These are phyloP conservation scores for Beroe forskalii DNA, from an alignment of 37 sponge, comb jelly and placozoan species.

Conservation along the genomic window DNA sequence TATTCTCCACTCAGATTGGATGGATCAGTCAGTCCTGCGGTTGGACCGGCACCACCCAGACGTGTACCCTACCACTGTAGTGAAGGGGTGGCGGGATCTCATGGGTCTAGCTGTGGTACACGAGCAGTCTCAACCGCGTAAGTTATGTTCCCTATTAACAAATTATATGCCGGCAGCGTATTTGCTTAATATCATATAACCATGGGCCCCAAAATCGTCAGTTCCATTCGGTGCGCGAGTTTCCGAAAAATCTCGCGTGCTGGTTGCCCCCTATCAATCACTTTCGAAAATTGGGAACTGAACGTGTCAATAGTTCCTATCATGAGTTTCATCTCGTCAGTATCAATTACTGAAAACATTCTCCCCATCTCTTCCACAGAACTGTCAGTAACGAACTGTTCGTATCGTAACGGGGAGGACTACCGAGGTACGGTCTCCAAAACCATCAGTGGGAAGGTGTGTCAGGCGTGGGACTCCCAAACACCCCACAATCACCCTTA, in stretches of 20 bases:
- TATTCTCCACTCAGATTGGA: conserved; percentile 5
- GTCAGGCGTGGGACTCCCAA: conserved; percentile 27
- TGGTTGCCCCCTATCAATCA: too few relatives aligned
- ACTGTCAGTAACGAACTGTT: background rate
- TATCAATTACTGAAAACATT: too few relatives aligned
- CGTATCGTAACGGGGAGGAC: conserved; percentile 28
- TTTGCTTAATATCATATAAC: too few relatives aligned
- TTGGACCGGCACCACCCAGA: background rate
- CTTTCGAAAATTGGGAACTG: too few relatives aligned
- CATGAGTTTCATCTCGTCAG: too few relatives aligned
- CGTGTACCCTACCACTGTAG: background rate
- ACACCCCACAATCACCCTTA: background rate
- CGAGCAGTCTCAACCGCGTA: conserved; percentile 56
- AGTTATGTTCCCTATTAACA: too few relatives aligned
- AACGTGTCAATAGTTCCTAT: too few relatives aligned
- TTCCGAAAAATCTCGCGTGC: too few relatives aligned
- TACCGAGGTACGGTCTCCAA: conserved; percentile 22
- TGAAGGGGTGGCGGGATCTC: conserved; percentile 37
- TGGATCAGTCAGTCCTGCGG: conserved; percentile 33
- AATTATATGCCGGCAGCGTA: too few relatives aligned
- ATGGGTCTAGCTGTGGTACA: conserved; percentile 44
- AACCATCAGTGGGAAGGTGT: conserved; percentile 4
- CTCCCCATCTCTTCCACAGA: background rate
- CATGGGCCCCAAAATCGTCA: too few relatives aligned
- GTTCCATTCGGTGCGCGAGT: too few relatives aligned